A percentile compares a stretch with the other conserved stretches of the same genome.
phyloP scores from a whole-genome alignment of 1,140 invertebrate species.

The Zaprionus capensis region DNA sequence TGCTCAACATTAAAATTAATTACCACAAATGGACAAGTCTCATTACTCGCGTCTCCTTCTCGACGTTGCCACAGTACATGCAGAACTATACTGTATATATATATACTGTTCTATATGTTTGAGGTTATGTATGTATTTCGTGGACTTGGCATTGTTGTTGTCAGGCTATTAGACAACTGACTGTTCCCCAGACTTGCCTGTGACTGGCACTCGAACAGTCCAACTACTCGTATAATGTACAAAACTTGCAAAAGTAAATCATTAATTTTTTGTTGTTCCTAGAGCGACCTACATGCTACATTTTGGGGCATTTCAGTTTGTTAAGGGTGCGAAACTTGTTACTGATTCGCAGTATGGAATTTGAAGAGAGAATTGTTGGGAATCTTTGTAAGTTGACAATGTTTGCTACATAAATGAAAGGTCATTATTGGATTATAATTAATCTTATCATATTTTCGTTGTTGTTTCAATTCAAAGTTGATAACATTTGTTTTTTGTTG shows the following conservation, averaged over 20 bases:
- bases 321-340: not conserved
- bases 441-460: no score
- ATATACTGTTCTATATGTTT: slow-evolving; percentile 3
- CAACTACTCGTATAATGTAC: slow-evolving; percentile 9
- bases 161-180: slow-evolving; percentile 36
- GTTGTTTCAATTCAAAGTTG: no score
- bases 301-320: slow-evolving; percentile 17
- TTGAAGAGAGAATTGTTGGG: not conserved
- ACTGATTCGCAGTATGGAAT: no score
- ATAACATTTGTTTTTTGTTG: no score
- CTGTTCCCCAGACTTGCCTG: slow-evolving; percentile 1
- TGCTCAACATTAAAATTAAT: slow-evolving; percentile 76
- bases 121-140: slow-evolving; percentile 3
- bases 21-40: slow-evolving; percentile 76
- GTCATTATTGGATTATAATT: no score
- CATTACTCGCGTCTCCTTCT: slow-evolving; percentile 58
- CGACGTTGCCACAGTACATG: slow-evolving; percentile 18
- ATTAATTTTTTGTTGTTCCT: slow-evolving; percentile 50
- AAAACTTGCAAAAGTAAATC: slow-evolving; percentile 60
- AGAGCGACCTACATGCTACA: slow-evolving; percentile 20
- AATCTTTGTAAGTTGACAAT: no score
- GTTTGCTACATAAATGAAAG: no score
- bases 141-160: slow-evolving; percentile 42
- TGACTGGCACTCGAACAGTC: slow-evolving; percentile 29
- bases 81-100: slow-evolving; percentile 10